Base-by-base conservation (phyloP, 2,113 vertebrate species). In the Cynoglossus semilaevis region DNA sequence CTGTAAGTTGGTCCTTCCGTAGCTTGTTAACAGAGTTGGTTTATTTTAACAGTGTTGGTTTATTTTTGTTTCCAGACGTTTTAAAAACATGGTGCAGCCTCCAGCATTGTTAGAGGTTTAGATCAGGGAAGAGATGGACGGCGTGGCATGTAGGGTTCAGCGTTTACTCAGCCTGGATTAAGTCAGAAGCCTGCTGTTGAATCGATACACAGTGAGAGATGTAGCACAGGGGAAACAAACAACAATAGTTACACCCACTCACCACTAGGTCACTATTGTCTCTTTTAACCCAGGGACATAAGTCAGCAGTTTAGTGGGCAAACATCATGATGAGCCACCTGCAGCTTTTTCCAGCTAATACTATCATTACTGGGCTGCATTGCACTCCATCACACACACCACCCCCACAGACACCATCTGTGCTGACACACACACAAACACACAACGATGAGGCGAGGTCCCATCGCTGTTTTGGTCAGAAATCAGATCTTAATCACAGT, bases 331-430 rank as follows among this genome's bases (percentile, higher is more conserved):
- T 65, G 61, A 76, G 71, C 56, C 63, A 73, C 72, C 75, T 73
- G 70, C 76, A 78, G 79, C 76, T 76, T 70, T 52, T 52, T 56
- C 45, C 68, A 70, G 71, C 77, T 73, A 75, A 79, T 63, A 44
- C 76, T 71, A 58, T 80, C 68, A 76, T 85, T 78, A 77, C 58
- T 18, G 46, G 45, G 61, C 18, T 50, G 58, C 77, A 67, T 51
- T 50, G 9, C 51, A 70, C 64, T 74, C 71, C 49, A 74, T 82
- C 70, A 77, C 60, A 59, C 70, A 29, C 22, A 7, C 76, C 69
- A 62, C 64, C 72, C 70, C 67, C 67, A 45, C 74, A 67, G 51
- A 74, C 66, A 16, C 77, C 76, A 82, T 76, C 76, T 71, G 63
- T 53, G 64, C 53, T 48, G 36, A 42, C 62, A 54, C 58, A 71